Base-by-base conservation (phyloP, 2,113 vertebrate species). In the Rhinolophus ferrumequinum region DNA sequence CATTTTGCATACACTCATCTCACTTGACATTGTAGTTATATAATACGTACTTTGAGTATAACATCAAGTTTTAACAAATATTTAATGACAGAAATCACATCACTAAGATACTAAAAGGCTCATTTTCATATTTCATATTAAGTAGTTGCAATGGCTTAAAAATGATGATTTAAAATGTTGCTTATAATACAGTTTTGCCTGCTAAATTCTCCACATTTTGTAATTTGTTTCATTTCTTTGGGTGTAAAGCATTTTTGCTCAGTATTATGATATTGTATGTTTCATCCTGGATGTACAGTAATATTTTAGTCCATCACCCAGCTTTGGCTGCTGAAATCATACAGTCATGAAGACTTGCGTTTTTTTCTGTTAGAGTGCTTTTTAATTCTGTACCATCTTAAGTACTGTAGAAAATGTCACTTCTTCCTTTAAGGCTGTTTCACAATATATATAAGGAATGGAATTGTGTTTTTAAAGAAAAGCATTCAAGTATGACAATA, bases 161-260 rank as follows among this genome's bases (percentile, higher is more conserved):
- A 95, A 98, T 95, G 52, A 98, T 88, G 93, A 99, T 99, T 99
- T 98, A 99, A 99, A 98, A 99, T 98, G 2, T 62, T 99, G 99
- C 99, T 99, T 99, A 99, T 99, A 99, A 99, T 98, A 99, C 98
- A 98, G 97, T 98, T 98, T 99, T 99, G 99, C 99, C 99, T 99
- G 99, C 99, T 98, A 98, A 99, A 98, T 99, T 98, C 98, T 99
- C 98, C 98, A 99, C 98, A 98, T 99, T 99, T 99, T 99, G 99
- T 99, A 99, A 99, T 98, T 98, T 99, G 97, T 98, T 99, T 97
- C 99, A 98, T 99, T 99, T 98, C 98, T 98, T 99, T 99, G 98
- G 99, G 99, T 99, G 99, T 99, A 99, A 99, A 99, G 99, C 99
- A 99, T 99, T 99, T 28, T 64, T 64, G 99, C 99, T 99, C 99